phyloP scores from a whole-genome alignment of 37 sponge, comb jelly and placozoan genomes.

The Diacarnus erythraeanus region DNA sequence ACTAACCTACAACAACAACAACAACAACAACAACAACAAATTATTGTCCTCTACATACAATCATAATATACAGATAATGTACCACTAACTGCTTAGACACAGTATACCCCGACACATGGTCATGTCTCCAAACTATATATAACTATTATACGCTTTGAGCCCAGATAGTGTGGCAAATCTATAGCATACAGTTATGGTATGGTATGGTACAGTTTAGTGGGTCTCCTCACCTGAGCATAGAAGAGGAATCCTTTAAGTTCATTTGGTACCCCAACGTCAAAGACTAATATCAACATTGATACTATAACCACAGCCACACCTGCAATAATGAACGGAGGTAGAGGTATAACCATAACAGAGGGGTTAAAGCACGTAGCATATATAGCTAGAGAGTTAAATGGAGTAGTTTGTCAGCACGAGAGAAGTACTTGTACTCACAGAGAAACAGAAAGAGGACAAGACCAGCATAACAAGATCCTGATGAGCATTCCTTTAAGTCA shows the following conservation, averaged over 20 bases:
- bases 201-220: no score
- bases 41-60: no score
- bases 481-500: conserved; percentile 57
- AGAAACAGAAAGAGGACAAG: conserved; percentile 45
- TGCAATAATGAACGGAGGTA: neutral
- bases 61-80: neutral
- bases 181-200: neutral
- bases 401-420: neutral
- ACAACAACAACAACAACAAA: no score
- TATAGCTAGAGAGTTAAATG: conserved; percentile 9
- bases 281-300: conserved; percentile 32
- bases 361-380: neutral
- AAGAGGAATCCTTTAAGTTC: conserved; percentile 78
- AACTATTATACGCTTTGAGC: no score
- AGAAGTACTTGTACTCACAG: conserved; percentile 32
- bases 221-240: conserved; percentile 66
- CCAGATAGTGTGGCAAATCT: no score
- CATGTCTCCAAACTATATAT: no score
- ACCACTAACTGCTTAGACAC: neutral
- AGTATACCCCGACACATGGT: no score
- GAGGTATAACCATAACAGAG: neutral
- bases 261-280: conserved; percentile 58
- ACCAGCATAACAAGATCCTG: conserved; percentile 17
- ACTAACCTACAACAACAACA: no score
- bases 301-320: conserved; percentile 48